Evolutionary conservation across 2,113 vertebrate species (phyloP).

Genomic region (Apteryx owenii): DNA sequence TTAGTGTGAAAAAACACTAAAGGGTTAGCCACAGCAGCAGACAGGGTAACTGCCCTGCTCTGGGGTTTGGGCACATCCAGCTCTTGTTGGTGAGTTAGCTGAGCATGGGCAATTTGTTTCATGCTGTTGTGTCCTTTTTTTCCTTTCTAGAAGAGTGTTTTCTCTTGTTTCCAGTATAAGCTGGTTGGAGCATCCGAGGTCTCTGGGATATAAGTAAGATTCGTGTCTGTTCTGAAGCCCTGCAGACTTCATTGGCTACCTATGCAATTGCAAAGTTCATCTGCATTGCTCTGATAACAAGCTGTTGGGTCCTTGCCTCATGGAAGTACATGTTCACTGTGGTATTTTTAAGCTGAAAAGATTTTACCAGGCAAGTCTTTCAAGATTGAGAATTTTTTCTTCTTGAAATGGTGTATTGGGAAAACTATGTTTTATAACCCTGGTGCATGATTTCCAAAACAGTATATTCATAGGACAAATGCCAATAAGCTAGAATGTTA

Average conservation of each 20-base stretch:
- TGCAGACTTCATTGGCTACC: not conserved
- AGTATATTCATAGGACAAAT: slow-evolving; percentile 76
- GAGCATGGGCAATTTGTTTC: not conserved
- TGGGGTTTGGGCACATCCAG: not conserved
- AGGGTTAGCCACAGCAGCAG: not conserved
- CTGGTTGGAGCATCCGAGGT: not conserved
- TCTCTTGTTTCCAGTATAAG: not conserved
- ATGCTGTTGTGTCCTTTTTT: not conserved
- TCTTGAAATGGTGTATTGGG: slow-evolving; percentile 28
- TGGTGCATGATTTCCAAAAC: slow-evolving; percentile 60
- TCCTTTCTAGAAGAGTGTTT: not conserved
- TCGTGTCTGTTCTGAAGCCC: not conserved
- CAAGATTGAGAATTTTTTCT: not conserved
- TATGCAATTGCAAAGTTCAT: not conserved
- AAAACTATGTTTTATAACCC: slow-evolving; percentile 69
- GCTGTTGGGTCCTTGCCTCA: not conserved
- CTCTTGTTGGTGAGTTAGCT: not conserved
- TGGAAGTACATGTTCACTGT: not conserved
- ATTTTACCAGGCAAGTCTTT: slow-evolving; percentile 53
- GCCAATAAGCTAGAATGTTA: slow-evolving; percentile 70
- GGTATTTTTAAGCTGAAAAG: slow-evolving; percentile 26
- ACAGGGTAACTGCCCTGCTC: not conserved
- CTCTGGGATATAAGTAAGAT: not conserved
- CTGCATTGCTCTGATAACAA: not conserved
- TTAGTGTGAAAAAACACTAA: not conserved